phyloP scores from a whole-genome alignment of 2,113 vertebrate species.

The Puntigrus tetrazona region DNA sequence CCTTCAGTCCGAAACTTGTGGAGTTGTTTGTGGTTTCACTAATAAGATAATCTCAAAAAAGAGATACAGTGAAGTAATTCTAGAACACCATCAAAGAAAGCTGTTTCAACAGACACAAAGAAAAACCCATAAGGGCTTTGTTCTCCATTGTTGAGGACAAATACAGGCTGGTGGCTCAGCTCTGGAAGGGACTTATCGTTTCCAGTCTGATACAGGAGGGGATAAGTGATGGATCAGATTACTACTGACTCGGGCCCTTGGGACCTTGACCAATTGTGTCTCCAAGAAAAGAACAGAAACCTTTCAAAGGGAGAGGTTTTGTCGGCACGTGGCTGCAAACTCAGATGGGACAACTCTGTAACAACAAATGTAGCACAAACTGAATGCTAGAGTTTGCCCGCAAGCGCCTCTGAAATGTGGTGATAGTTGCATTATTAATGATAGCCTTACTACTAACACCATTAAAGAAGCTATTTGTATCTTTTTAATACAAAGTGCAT shows the following conservation, averaged over 20 bases:
- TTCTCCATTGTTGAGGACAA: constrained; percentile 11
- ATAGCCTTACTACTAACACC: constrained; percentile 44
- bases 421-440: constrained; percentile 6
- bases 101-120: constrained; percentile 4
- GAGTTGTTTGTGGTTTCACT: constrained; percentile 5
- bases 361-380: not conserved
- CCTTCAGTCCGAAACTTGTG: not conserved
- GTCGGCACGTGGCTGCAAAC: constrained; percentile 16
- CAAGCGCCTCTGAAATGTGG: not conserved
- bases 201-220: constrained; percentile 11
- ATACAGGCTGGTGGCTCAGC: not conserved
- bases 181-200: constrained; percentile 26
- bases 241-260: not conserved
- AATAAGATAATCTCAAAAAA: not conserved
- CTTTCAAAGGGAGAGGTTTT: constrained; percentile 26
- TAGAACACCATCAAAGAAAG: not conserved
- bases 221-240: constrained; percentile 9
- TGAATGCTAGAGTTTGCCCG: constrained; percentile 6
- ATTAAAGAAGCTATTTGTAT: constrained; percentile 29
- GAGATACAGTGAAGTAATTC: constrained; percentile 3
- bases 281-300: constrained; percentile 15
- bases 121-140: not conserved
- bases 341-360: not conserved
- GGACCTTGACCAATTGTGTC: constrained; percentile 17
- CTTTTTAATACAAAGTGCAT: constrained; percentile 19